A percentile compares a stretch with the other conserved stretches of the same genome.
Evolutionary conservation across 37 sponge, comb jelly and placozoan genomes (phyloP).

Genomic region (Aphrocallistes beatrix): DNA sequence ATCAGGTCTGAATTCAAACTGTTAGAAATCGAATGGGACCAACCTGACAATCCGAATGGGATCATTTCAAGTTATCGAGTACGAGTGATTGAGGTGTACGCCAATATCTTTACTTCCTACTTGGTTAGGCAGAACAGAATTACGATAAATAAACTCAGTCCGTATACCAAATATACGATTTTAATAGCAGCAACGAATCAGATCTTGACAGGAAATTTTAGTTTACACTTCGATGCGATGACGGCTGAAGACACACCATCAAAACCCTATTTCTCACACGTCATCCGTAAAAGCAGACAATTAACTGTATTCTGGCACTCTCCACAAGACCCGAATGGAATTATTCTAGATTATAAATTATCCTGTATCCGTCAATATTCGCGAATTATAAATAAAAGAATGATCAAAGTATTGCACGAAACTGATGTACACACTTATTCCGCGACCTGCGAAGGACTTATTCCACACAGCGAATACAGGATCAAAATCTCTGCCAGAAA

Average conservation of each 20-base stretch:
- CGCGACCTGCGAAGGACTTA: background rate
- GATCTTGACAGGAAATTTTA: background rate
- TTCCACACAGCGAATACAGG: background rate
- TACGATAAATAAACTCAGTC: background rate
- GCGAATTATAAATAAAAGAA: too few relatives aligned
- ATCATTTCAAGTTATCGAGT: background rate
- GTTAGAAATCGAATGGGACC: background rate
- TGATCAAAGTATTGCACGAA: background rate
- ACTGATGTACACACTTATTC: background rate
- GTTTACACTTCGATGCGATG: background rate
- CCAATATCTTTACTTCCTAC: background rate
- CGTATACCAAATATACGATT: background rate
- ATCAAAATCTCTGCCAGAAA: background rate
- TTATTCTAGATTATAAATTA: background rate
- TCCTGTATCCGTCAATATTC: background rate
- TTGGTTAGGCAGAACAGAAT: background rate
- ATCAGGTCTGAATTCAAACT: background rate
- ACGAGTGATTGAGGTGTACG: background rate
- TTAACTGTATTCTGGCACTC: background rate
- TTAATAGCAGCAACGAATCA: background rate
- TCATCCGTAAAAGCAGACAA: background rate
- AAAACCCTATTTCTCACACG: background rate
- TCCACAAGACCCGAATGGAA: background rate
- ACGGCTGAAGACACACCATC: background rate
- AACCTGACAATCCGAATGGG: background rate